Evolutionary conservation across 2,797 vertebrate species (phyloP), one percentile per base, ranked within the genome.

Genomic region (Melanotaenia maccullochi): DNA sequence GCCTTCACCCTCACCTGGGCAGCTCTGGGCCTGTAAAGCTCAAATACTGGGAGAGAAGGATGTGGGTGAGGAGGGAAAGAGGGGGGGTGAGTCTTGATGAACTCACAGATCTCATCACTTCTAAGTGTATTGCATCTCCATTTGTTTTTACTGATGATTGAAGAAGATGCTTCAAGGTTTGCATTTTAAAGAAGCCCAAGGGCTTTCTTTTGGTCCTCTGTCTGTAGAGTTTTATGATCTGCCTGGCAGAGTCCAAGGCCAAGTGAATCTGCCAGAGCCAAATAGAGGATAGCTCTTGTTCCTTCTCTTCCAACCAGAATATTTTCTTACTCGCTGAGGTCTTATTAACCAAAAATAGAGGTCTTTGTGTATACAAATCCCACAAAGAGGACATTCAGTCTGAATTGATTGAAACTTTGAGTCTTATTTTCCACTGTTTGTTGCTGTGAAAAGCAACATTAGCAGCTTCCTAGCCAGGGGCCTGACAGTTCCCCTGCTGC

Each of bases 1-100:
- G 42, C 83, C 81, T 84, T 94, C 90, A 93, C 90, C 92, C 76
- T 93, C 75, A 90, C 90, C 88, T 85, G 82, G 75, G 82, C 77
- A 76, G 79, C 85, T 82, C 79, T 44, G 80, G 87, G 87, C 85
- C 84, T 79, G 85, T 95, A 93, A 94, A 94, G 78, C 76, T 78
- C 49, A 80, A 84, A 79, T 81, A 60, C 47, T 58, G 68, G 28
- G 54, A 73, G 65, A 74, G 42, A 25, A 28, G 30, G 73, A 80
- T 76, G 63, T 58, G 63, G 62, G 78, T 38, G 20, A 51, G 44
- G 33, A 54, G 56, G 57, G 24, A 59, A 63, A 47, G 25, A 64
- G 54, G 33, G 57, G 54, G 66, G 69, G 61, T 11, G 47, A 33
- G 66, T 85, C 70, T 87, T 79, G 75, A 90, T 92, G 88, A 90